Evolutionary conservation across 2,113 vertebrate species (phyloP).

Genomic region (Peromyscus leucopus): DNA sequence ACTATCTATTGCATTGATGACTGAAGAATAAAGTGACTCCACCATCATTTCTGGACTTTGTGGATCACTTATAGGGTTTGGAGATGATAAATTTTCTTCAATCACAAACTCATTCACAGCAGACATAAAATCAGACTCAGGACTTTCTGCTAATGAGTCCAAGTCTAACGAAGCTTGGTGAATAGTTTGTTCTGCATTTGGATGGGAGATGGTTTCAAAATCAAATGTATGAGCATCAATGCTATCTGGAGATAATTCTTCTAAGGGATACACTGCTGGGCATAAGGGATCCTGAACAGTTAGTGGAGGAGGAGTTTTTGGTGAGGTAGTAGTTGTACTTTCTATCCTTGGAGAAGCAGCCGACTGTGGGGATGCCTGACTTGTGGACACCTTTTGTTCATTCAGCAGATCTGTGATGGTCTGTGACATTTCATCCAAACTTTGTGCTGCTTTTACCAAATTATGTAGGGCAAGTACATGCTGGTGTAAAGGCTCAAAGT

Average conservation of each 20-base stretch:
- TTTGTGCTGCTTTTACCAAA: constrained; percentile 97
- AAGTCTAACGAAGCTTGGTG: constrained; percentile 97
- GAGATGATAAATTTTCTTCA: constrained; percentile 94
- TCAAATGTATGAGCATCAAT: constrained; percentile 99
- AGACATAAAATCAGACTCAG: constrained; percentile 99
- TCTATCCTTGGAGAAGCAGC: constrained; percentile 90
- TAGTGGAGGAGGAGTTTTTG: constrained; percentile 93
- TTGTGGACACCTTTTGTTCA: constrained; percentile 95
- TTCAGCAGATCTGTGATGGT: constrained; percentile 98
- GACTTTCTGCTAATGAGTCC: constrained; percentile 97
- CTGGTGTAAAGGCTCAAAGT: constrained; percentile 97
- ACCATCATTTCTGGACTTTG: constrained; percentile 99
- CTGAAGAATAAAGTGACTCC: constrained; percentile 98
- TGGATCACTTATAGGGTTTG: constrained; percentile 97
- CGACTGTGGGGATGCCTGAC: constrained; percentile 92
- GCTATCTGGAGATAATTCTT: constrained; percentile 98
- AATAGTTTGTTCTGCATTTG: constrained; percentile 94
- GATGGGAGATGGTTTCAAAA: constrained; percentile 98
- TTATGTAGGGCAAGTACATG: constrained; percentile 95
- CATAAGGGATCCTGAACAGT: constrained; percentile 92
- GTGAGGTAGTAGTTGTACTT: constrained; percentile 91
- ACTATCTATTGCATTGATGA: constrained; percentile 99
- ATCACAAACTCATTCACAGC: constrained; percentile 99
- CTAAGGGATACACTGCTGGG: constrained; percentile 92
- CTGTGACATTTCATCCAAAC: constrained; percentile 99